A percentile compares a stretch with the other conserved stretches of the same genome.
phyloP scores from a whole-genome alignment of 2,797 vertebrate species.

The Notoglanidium macrostoma region DNA sequence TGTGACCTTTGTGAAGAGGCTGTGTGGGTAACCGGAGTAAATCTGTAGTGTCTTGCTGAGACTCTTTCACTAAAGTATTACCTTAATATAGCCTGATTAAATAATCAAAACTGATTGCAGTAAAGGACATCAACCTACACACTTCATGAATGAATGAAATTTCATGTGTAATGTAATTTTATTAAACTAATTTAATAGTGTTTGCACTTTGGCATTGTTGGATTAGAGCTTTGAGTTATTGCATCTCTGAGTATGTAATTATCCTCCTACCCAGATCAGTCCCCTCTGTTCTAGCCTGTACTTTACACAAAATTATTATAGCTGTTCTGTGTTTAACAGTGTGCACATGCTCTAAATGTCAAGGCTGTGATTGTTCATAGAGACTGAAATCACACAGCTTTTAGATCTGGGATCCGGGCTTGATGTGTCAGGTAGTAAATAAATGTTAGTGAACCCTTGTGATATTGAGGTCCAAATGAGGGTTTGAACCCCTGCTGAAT shows the following conservation, averaged over 20 bases:
- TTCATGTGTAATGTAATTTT: neutral
- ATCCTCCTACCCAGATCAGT: neutral
- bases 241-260: neutral
- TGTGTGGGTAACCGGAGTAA: neutral
- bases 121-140: neutral
- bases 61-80: neutral
- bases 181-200: neutral
- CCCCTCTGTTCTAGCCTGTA: neutral
- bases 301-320: neutral
- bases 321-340: neutral
- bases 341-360: neutral
- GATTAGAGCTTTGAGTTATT: neutral
- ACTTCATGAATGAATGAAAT: neutral
- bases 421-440: neutral
- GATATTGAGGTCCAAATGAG: neutral
- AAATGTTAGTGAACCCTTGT: neutral
- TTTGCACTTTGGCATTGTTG: neutral
- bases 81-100: neutral
- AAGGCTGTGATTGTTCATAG: neutral
- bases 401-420: neutral
- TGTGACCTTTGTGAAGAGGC: conserved; percentile 13
- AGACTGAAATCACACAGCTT: neutral
- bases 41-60: conserved; percentile 9
- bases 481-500: neutral
- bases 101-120: neutral